A percentile compares a stretch with the other conserved stretches of the same genome.
These are phyloP conservation scores for Tiliacea aurago DNA, from an alignment of 2,888 invertebrate genomes.

Conservation along the genomic window DNA sequence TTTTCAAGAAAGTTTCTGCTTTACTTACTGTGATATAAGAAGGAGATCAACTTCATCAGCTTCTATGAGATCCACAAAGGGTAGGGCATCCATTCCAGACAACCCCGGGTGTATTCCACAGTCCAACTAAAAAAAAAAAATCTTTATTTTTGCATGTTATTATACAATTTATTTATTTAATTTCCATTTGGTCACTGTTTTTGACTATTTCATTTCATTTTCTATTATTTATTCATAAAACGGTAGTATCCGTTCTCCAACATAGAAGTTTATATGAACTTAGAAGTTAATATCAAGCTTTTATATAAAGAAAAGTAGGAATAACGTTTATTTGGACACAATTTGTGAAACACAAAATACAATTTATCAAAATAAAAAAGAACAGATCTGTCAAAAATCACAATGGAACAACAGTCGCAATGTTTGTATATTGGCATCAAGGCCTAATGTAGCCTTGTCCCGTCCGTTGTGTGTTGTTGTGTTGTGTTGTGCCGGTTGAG, in stretches of 20 bases:
- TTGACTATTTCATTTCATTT: neutral
- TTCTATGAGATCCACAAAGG: slow-evolving; percentile 99
- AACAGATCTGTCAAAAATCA: neutral
- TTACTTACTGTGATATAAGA: slow-evolving; percentile 96
- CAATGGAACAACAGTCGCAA: neutral
- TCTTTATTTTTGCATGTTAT: neutral
- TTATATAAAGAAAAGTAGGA: neutral
- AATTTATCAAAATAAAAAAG: neutral
- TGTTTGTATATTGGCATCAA: neutral
- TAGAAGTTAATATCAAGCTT: neutral
- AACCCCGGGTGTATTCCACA: slow-evolving; percentile 99
- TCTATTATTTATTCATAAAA: neutral
- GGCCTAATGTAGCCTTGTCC: neutral
- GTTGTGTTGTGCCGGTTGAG: no score
- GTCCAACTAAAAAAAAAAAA: slow-evolving; percentile 97
- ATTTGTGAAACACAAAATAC: neutral
- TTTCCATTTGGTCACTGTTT: neutral
- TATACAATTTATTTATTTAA: neutral
- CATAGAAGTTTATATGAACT: neutral
- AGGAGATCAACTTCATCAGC: slow-evolving; percentile 99
- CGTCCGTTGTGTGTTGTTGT: no score
- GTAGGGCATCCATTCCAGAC: slow-evolving; percentile 99
- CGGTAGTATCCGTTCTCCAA: neutral
- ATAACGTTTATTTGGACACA: neutral
- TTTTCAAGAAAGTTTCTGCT: neutral